Conservation (phyloP, 1,140 invertebrate genomes). For the Hydropsyche tenuis region DNA sequence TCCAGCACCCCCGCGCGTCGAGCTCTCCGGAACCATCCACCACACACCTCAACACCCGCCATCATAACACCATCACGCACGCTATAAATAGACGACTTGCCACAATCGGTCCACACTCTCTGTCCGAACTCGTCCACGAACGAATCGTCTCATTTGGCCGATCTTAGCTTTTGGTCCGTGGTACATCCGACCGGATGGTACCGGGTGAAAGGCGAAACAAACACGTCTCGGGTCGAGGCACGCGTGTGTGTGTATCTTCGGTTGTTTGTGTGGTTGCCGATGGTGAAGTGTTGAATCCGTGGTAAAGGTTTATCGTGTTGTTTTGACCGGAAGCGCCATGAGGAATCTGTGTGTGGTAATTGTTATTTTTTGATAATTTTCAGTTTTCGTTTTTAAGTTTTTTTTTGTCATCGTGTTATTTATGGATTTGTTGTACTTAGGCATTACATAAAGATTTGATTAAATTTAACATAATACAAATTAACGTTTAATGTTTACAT, state of each 20-base stretch:
- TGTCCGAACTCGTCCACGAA: constrained; percentile 25
- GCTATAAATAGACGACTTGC: constrained; percentile 45
- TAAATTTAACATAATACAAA: too few species aligned
- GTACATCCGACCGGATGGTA: constrained; percentile 10
- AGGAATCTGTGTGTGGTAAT: neutral
- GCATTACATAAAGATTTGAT: too few species aligned
- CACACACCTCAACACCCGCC: neutral
- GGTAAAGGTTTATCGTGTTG: neutral
- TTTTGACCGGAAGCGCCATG: neutral
- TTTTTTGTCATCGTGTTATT: too few species aligned
- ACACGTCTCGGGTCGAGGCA: neutral
- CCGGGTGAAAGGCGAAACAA: constrained; percentile 5
- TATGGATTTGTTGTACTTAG: too few species aligned
- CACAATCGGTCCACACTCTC: constrained; percentile 41
- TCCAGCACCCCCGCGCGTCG: constrained; percentile 21
- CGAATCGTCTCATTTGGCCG: constrained; percentile 4
- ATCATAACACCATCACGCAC: neutral
- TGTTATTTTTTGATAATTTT: too few species aligned
- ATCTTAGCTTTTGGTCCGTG: neutral
- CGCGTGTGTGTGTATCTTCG: neutral
- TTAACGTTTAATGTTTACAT: too few species aligned
- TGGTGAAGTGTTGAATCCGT: neutral
- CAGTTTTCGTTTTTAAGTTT: too few species aligned
- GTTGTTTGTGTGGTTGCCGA: neutral
- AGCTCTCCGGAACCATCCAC: constrained; percentile 9